Evolutionary conservation across 2,797 vertebrate genomes (phyloP), one percentile per base, ranked within the genome.

Genomic region (Rhyacichthys aspro): DNA sequence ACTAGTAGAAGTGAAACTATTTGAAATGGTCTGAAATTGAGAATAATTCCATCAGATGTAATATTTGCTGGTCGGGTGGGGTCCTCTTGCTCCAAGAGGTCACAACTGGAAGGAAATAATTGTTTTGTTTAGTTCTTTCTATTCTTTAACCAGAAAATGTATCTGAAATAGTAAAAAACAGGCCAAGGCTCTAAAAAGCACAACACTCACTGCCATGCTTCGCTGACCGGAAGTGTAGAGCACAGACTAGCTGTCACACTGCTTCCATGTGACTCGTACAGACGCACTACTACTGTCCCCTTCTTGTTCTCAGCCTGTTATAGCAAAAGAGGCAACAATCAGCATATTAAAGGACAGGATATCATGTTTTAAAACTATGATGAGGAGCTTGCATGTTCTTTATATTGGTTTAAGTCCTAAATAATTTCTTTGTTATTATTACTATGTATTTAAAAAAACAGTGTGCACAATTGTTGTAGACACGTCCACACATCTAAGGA

Each of bases 181-280:
- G 0, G n/a, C 1, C 0, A 11, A 8, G 46, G 5, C 8, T 36
- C 37, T 16, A 43, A 10, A 60, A 54, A 43, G 15, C 6, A 3
- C 7, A 74, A 43, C 14, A 93, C 95, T 94, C 63, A 97, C 96
- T 90, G 75, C 85, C 89, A 87, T 0, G 90, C 96, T 63, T 95
- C 89, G 69, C 78, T 81, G 1, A 98, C 0, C 0, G 90, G 90
- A 28, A 98, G 81, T 1, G 83, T 39, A 0, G 89, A 91, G 23
- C 74, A 59, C 14, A 99, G 86, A 73, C 90, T 92, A 37, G 88
- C 75, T 0, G 76, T 83, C 0, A 93, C 88, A 0, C 91, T 94
- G 84, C 97, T 94, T 28, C 96, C 97, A 0, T 94, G 79, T 0
- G 95, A 92, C 81, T 98, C 97, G 0, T 94, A 97, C 10, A 98